These are phyloP conservation scores for Aurelia aurita complex sp. Pacific DNA, from an alignment of 30 jellyfish, hydroid and myxozoan genomes.

Conservation along the genomic window DNA sequence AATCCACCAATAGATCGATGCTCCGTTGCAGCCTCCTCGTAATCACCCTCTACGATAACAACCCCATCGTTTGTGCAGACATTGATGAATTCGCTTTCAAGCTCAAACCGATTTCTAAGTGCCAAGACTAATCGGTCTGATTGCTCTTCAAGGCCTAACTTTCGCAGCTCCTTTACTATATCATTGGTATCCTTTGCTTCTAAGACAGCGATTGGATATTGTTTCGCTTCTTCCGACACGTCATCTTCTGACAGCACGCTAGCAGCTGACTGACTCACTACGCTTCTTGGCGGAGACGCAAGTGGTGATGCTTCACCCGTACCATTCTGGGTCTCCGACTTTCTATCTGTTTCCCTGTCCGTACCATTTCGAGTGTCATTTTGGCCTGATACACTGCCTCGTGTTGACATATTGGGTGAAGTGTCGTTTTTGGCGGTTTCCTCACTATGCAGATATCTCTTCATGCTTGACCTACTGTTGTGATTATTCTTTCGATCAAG, in stretches of 20 bases:
- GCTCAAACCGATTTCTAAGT: slow-evolving; percentile 56
- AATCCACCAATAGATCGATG: slow-evolving; percentile 79
- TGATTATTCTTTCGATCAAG: slow-evolving; percentile 44
- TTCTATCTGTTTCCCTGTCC: not conserved
- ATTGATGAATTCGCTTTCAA: slow-evolving; percentile 53
- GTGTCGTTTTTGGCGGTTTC: too few relatives aligned
- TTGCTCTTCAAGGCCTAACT: slow-evolving; percentile 44
- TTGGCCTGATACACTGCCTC: not conserved
- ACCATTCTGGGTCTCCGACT: not conserved
- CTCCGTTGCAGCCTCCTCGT: slow-evolving; percentile 18
- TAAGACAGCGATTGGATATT: slow-evolving; percentile 27
- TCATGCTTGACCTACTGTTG: not conserved
- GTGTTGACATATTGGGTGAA: not conserved
- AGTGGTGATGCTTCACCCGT: not conserved
- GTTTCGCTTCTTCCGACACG: not conserved
- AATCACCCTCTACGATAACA: slow-evolving; percentile 53
- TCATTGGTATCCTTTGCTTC: slow-evolving; percentile 75
- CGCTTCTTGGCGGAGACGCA: slow-evolving; percentile 44
- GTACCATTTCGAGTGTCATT: not conserved
- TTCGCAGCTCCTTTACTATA: slow-evolving; percentile 44
- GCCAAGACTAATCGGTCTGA: slow-evolving; percentile 45
- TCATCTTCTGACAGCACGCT: slow-evolving; percentile 26
- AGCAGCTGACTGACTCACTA: slow-evolving; percentile 40
- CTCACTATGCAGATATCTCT: too few relatives aligned
- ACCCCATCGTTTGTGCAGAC: slow-evolving; percentile 65